Evolutionary conservation across 2,888 invertebrate genomes (phyloP).

Genomic region (Melolontha melolontha): DNA sequence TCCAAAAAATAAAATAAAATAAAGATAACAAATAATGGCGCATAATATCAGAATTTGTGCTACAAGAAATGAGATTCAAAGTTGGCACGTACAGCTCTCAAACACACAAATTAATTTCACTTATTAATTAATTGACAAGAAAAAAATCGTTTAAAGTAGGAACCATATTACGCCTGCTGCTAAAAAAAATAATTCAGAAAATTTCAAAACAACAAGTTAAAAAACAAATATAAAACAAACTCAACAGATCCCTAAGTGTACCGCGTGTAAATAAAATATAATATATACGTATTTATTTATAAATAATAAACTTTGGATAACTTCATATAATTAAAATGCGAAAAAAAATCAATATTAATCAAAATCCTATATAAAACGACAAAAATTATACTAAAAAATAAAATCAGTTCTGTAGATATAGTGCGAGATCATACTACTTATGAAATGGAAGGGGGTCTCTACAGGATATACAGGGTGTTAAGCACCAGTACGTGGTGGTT

Average conservation of each 20-base stretch:
- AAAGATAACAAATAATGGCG: slow-evolving; percentile 48
- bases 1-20: slow-evolving; percentile 41
- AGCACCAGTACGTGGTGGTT: slow-evolving; percentile 98
- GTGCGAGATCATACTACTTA: slow-evolving; percentile 66
- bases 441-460: slow-evolving; percentile 68
- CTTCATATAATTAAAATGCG: slow-evolving; percentile 49
- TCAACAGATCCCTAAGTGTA: slow-evolving; percentile 47
- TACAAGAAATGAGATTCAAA: slow-evolving; percentile 51
- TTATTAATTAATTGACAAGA: slow-evolving; percentile 57
- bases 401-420: slow-evolving; percentile 64
- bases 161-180: slow-evolving; percentile 60
- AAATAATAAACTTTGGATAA: slow-evolving; percentile 53
- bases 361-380: slow-evolving; percentile 45
- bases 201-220: slow-evolving; percentile 52
- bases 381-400: slow-evolving; percentile 54
- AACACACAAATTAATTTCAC: slow-evolving; percentile 51
- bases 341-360: slow-evolving; percentile 44
- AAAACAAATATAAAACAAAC: slow-evolving; percentile 51
- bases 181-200: slow-evolving; percentile 55
- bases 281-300: slow-evolving; percentile 47
- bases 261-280: slow-evolving; percentile 35
- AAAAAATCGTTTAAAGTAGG: slow-evolving; percentile 54
- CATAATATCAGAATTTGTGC: slow-evolving; percentile 51
- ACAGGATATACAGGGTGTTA: slow-evolving; percentile 92
- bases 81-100: slow-evolving; percentile 54